Evolutionary conservation across 2,113 vertebrate species (phyloP).

Genomic region (Trematocara macrostoma): DNA sequence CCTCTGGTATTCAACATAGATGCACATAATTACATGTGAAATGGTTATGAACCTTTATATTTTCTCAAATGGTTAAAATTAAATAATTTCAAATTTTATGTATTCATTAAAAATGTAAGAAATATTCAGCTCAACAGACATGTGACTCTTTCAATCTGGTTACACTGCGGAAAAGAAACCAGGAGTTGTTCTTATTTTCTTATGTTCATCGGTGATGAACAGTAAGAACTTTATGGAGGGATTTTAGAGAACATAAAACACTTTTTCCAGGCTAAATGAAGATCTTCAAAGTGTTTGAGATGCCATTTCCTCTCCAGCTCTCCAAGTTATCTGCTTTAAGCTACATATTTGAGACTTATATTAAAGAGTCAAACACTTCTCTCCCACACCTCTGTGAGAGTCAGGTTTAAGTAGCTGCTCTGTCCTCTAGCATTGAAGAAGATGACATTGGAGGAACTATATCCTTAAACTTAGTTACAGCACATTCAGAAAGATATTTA

Average conservation of each 20-base stretch:
- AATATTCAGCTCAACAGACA: not conserved
- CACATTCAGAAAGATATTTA: not conserved
- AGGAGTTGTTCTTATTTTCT: not conserved
- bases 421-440: not conserved
- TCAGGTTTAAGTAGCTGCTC: not conserved
- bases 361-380: not conserved
- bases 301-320: not conserved
- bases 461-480: not conserved
- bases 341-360: not conserved
- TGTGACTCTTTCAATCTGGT: not conserved
- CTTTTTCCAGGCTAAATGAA: not conserved
- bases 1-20: not conserved
- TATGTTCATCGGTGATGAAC: not conserved
- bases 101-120: not conserved
- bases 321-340: not conserved
- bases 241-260: not conserved
- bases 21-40: not conserved
- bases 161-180: fast-evolving
- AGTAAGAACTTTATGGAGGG: not conserved
- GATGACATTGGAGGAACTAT: not conserved
- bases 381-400: not conserved
- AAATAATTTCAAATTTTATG: not conserved
- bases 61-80: not conserved
- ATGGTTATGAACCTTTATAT: not conserved
- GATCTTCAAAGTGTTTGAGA: not conserved